These are phyloP conservation scores for Pogonomyrmex californicus DNA, from an alignment of 1,140 invertebrate species.

Conservation along the genomic window DNA sequence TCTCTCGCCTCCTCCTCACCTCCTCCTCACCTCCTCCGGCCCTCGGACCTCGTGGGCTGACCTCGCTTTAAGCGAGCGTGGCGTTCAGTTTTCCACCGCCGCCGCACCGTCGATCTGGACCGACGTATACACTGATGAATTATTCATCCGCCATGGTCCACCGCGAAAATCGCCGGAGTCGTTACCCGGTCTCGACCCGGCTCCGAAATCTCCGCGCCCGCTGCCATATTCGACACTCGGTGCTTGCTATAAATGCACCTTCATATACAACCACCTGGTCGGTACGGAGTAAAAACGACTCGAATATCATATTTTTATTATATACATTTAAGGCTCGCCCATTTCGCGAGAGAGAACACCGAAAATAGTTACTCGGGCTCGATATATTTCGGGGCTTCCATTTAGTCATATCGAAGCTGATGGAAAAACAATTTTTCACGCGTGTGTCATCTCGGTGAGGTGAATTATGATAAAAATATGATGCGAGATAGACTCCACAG, in stretches of 20 bases:
- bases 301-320: background rate
- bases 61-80: constrained; percentile 69
- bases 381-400: background rate
- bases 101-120: constrained; percentile 39
- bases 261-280: background rate
- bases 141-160: constrained; percentile 65
- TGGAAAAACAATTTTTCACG: background rate
- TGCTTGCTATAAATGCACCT: background rate
- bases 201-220: constrained; percentile 19
- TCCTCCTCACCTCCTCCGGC: too few relatives aligned
- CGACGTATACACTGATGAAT: constrained; percentile 62
- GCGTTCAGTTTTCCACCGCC: constrained; percentile 70
- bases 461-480: background rate
- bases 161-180: constrained; percentile 58
- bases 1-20: background rate
- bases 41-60: constrained; percentile 47
- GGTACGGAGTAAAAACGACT: background rate
- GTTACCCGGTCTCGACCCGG: background rate
- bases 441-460: background rate
- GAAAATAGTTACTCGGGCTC: background rate
- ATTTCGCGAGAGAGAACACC: background rate
- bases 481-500: background rate
- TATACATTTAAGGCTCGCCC: background rate
- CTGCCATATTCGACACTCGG: background rate
- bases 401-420: background rate